These are phyloP conservation scores for Dermolepida albohirtum DNA, from an alignment of 2,888 invertebrate species.

Conservation along the genomic window DNA sequence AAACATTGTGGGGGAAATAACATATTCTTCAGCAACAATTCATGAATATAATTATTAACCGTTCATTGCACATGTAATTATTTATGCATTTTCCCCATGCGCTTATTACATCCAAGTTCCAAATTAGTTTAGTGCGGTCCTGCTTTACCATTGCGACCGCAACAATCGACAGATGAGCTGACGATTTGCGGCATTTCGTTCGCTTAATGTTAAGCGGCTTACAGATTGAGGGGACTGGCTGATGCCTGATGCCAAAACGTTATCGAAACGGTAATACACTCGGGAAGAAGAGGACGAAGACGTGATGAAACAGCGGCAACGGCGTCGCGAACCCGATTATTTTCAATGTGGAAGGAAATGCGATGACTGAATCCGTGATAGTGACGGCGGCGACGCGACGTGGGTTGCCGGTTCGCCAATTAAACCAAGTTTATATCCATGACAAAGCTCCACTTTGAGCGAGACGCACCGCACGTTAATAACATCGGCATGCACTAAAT, in stretches of 20 bases:
- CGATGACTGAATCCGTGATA: constrained; percentile 39
- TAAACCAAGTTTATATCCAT: constrained; percentile 54
- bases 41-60: no score
- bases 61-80: no score
- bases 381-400: constrained; percentile 30
- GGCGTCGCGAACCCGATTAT: neutral
- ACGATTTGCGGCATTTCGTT: constrained; percentile 36
- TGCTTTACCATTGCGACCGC: constrained; percentile 5
- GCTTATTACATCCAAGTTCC: neutral
- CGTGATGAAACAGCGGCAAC: no score
- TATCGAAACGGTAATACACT: constrained; percentile 32
- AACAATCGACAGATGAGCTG: constrained; percentile 30
- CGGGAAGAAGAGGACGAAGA: constrained; percentile 1
- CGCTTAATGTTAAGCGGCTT: constrained; percentile 61
- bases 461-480: constrained; percentile 53
- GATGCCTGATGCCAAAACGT: neutral
- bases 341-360: constrained; percentile 2
- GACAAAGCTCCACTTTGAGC: constrained; percentile 51
- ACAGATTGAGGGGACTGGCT: constrained; percentile 47
- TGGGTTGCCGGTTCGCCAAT: constrained; percentile 55
- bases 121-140: constrained; percentile 6
- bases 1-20: no score
- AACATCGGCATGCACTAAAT: constrained; percentile 57
- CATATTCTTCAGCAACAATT: no score
- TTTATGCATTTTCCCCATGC: no score